Evolutionary conservation across 2,113 vertebrate genomes (phyloP), one percentile per base, ranked within the genome.

Genomic region (Girardinichthys multiradiatus): DNA sequence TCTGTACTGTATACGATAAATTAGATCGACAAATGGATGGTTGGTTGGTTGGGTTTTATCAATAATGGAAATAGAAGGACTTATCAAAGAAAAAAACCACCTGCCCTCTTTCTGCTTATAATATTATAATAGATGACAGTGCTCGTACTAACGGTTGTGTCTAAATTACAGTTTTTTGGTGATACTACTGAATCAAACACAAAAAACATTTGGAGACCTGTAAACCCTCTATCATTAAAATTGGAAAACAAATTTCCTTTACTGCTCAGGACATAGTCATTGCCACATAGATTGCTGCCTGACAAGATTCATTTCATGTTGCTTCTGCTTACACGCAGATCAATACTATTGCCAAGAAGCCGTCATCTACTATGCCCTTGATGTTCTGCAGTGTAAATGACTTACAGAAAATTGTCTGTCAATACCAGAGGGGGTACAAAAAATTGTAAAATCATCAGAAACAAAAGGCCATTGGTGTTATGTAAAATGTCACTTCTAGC

Each of bases 171-270:
- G 2, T 9, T 64, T 58, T 75, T 35, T 48, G 66, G 28, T 4
- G 3, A 33, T 33, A 33, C 3, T 33, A 33, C 3, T 6, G n/a
- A n/a, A n/a, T n/a, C n/a, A 33, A 33, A 3, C 31, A 33, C 31
- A 33, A 33, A 33, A 3, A 33, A 33, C 6, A n/a, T 33, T 33
- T 33, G 31, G 6, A 33, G 31, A 33, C 31, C 31, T 45, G 42
- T 67, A 77, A 79, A 85, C 54, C n/a, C 26, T 81, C 42, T 64
- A 28, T 31, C 45, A 27, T 58, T 80, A 69, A 79, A 79, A 86
- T 65, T 69, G 62, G 64, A 85, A 86, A 76, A 90, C 79, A 90
- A 85, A 92, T 89, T 75, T 85, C 81, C 72, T 84, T 72, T 74
- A 60, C 70, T 70, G 72, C 70, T 71, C 67, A 80, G 84, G 79